These are phyloP conservation scores for Drosophila paramelanica DNA, from an alignment of 2,888 invertebrate species.

Conservation along the genomic window DNA sequence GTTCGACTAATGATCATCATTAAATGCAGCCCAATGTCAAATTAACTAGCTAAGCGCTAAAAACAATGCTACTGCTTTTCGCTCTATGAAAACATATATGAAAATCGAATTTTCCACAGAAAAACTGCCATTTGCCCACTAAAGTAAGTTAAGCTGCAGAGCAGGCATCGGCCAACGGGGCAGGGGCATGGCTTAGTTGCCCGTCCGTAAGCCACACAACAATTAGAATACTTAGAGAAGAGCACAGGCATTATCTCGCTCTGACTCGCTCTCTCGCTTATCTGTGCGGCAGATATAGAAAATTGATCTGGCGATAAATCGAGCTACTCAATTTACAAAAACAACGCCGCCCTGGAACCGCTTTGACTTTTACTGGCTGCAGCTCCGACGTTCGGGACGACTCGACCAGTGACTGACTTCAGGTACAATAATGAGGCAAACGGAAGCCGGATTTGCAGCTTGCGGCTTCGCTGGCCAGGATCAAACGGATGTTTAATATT, in stretches of 20 bases:
- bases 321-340: constrained; percentile 75
- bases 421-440: constrained; percentile 64
- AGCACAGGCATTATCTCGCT: constrained; percentile 16
- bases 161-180: constrained; percentile 7
- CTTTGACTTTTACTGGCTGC: constrained; percentile 77
- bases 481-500: constrained; percentile 80
- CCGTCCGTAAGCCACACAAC: constrained; percentile 67
- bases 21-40: constrained; percentile 56
- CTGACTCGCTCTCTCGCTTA: constrained; percentile 43
- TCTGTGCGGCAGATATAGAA: constrained; percentile 75
- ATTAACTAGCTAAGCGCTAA: constrained; percentile 69
- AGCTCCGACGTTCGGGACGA: constrained; percentile 7
- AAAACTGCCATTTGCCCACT: constrained; percentile 75
- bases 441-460: constrained; percentile 74
- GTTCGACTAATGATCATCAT: constrained; percentile 52
- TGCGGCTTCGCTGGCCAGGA: constrained; percentile 51
- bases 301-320: constrained; percentile 79
- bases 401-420: constrained; percentile 54
- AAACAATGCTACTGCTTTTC: constrained; percentile 55
- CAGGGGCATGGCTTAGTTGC: constrained; percentile 42
- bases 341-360: constrained; percentile 60
- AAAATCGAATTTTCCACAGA: constrained; percentile 53
- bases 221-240: constrained; percentile 58
- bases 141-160: constrained; percentile 78
- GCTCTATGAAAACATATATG: constrained; percentile 33